phyloP scores from a whole-genome alignment of 2,797 vertebrate genomes.

The Schizothorax lantsangensis region DNA sequence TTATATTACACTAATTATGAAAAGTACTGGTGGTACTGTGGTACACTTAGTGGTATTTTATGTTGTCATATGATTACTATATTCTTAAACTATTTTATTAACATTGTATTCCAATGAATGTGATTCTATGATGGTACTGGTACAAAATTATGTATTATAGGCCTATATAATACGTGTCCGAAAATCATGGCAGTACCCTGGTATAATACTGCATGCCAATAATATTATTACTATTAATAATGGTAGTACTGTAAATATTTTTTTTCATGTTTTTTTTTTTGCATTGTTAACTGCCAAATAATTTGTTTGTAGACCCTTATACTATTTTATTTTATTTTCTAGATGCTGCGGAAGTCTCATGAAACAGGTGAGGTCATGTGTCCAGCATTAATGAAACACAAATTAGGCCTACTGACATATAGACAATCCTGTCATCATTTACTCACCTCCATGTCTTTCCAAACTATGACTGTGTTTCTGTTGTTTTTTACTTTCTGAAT shows the following conservation, averaged over 20 bases:
- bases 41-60: background rate
- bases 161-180: background rate
- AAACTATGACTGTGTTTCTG: background rate
- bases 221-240: background rate
- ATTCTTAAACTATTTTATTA: background rate
- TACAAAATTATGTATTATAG: background rate
- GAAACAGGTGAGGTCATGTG: slow-evolving; percentile 76
- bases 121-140: background rate
- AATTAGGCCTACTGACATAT: background rate
- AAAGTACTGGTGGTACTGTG: background rate
- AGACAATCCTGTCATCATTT: background rate
- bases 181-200: background rate
- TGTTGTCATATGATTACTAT: background rate
- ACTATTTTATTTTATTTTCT: background rate
- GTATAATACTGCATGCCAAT: background rate
- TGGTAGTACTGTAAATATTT: background rate
- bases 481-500: background rate
- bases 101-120: background rate
- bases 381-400: background rate
- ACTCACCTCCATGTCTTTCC: background rate
- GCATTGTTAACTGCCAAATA: background rate
- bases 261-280: background rate
- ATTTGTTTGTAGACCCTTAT: background rate
- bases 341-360: slow-evolving; percentile 85
- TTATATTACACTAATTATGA: background rate